Base-by-base conservation (phyloP, 2,888 invertebrate species). In the Drosophila colorata region DNA sequence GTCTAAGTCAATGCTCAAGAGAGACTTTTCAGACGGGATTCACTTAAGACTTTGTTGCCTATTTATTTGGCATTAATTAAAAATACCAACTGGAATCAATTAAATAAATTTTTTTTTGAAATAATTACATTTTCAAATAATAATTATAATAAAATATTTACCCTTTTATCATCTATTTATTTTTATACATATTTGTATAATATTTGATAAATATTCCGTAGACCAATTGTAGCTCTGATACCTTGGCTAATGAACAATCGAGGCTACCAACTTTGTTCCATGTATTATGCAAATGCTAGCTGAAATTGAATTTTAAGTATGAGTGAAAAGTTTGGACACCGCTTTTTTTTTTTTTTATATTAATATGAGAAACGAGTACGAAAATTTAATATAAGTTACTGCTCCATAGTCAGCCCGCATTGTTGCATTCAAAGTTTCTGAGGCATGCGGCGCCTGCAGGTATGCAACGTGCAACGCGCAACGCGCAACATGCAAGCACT, bases 311-410 rank as follows among this genome's bases (percentile, higher is more conserved):
- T 77, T 72, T 77, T 51, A 57, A 61, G 61, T 66, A 52, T 33
- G 52, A 57, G 51, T 20, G 37, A 33, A 80, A 81, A 73, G 73
- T 80, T 68, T 41, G 48, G 41, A 31, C 44, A 61, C 37, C 46
- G 35, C 31, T 40, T 68, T 31, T 23, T 46, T 46, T 38, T 16
- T 6, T 57, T 48, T 14, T 48, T 20, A 37, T 66, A 20, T 51
- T 41, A 55, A 57, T 65, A 59, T 84, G 68, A 73, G 74, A 80
- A 74, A 78, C 69, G 68, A 67, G 70, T 67, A 61, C 46, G 64
- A 49, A 69, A 82, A 84, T 87, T 71, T 71, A 84, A 84, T 84
- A 84, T 72, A 81, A 82, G 74, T 87, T 84, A 74, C 63, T 64
- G 70, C 70, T 51, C 37, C 59, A 53, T 59, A 58, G 68, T 66